Evolutionary conservation across 2,888 invertebrate genomes (phyloP), one percentile per base, ranked within the genome.

Genomic region (Folsomia candida): DNA sequence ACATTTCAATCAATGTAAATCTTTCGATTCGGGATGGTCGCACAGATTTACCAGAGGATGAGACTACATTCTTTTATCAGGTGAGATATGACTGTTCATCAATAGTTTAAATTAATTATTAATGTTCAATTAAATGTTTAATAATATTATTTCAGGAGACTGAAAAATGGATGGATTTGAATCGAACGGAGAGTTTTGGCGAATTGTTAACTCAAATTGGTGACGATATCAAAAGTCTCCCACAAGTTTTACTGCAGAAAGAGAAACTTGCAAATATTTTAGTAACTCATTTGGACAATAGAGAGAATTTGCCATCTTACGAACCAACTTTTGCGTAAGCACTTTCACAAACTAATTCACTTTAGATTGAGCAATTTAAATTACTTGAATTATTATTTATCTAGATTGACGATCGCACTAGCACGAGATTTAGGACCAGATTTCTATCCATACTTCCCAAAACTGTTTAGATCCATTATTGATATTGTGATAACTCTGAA

Each of bases 371-470:
- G 54, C 20, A 22, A 4, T 27, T 6, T 26, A 6, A 60, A 51
- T 37, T 11, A 24, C 6, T n/a, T n/a, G n/a, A n/a, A 20, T 64
- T 51, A 64, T 51, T 20, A 6, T 20, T 64, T 54, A 54, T 61
- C 20, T 81, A 94, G 93, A 81, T 86, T 96, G 73, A 85, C 93
- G 1, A 91, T 93, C 28, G 92, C 94, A 11, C 82, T 94, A 66
- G 92, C 93, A 4, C 89, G 91, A 82, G 97, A 97, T 83, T 85
- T 97, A 24, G 89, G 92, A 76, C 89, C 89, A 81, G 94, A 97
- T 71, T 96, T 97, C 82, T 94, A 94, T 82, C 86, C 87, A n/a
- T 88, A 92, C 80, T 97, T 95, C 81, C 88, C 89, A 62, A 86
- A 87, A 47, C 89, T 95, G 80, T 85, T 96, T 18, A 86, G 89